phyloP scores from a whole-genome alignment of 2,113 vertebrate genomes.

The Sturnus vulgaris region DNA sequence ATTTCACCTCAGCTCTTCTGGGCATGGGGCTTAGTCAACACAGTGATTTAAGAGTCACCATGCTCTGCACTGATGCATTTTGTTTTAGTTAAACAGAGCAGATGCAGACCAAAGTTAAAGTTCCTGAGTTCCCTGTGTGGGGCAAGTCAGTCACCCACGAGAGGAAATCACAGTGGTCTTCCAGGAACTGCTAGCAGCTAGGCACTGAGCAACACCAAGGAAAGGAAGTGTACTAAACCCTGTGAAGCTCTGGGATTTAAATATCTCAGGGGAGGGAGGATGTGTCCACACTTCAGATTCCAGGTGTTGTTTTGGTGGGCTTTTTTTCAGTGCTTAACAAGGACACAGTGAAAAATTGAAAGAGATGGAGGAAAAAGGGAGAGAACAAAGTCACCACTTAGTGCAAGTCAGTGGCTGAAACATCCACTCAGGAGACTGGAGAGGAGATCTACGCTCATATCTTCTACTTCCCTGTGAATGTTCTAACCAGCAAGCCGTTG shows the following conservation, averaged over 20 bases:
- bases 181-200: background rate
- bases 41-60: background rate
- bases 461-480: background rate
- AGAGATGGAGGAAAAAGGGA: background rate
- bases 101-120: background rate
- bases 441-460: background rate
- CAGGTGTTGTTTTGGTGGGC: background rate
- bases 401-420: background rate
- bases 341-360: background rate
- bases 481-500: background rate
- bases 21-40: background rate
- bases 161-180: background rate
- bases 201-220: background rate
- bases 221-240: background rate
- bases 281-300: background rate
- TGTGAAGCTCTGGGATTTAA: background rate
- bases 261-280: background rate
- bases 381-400: background rate
- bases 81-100: background rate
- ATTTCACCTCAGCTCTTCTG: background rate
- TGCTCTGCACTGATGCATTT: background rate
- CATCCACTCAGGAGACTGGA: background rate
- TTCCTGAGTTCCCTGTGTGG: background rate
- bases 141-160: accelerated
- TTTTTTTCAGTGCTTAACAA: background rate